Conservation (phyloP, 2,888 invertebrate species). For the Boloria selene region DNA sequence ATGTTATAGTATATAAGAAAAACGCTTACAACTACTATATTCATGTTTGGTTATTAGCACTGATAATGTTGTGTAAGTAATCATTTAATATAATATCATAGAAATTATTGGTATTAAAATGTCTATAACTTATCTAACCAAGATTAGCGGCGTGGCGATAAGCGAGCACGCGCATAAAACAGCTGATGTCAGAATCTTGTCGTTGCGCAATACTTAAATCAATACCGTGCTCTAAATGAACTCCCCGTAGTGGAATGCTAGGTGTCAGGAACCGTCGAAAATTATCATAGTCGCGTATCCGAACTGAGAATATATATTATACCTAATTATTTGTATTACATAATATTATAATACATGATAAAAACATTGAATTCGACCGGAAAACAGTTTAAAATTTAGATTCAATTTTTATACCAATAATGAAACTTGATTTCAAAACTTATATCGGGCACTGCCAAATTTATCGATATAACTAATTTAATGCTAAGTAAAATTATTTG, state of each 20-base stretch:
- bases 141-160: constrained; percentile 57
- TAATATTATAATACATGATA: too few species aligned
- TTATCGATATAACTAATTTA: not conserved
- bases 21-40: too few species aligned
- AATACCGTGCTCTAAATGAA: constrained; percentile 61
- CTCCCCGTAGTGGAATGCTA: constrained; percentile 65
- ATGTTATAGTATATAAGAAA: too few species aligned
- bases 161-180: constrained; percentile 64
- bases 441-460: too few species aligned
- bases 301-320: constrained; percentile 48
- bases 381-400: too few species aligned
- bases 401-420: too few species aligned
- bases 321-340: too few species aligned
- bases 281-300: constrained; percentile 67
- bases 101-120: not conserved
- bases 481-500: not conserved
- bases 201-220: constrained; percentile 57
- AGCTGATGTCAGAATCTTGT: constrained; percentile 68
- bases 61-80: not conserved
- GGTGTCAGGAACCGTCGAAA: constrained; percentile 63
- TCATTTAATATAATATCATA: not conserved
- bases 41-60: too few species aligned
- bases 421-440: too few species aligned
- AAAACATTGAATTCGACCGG: too few species aligned
- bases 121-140: constrained; percentile 46